Conservation (phyloP, 2,113 vertebrate genomes). For the Oryctolagus cuniculus region DNA sequence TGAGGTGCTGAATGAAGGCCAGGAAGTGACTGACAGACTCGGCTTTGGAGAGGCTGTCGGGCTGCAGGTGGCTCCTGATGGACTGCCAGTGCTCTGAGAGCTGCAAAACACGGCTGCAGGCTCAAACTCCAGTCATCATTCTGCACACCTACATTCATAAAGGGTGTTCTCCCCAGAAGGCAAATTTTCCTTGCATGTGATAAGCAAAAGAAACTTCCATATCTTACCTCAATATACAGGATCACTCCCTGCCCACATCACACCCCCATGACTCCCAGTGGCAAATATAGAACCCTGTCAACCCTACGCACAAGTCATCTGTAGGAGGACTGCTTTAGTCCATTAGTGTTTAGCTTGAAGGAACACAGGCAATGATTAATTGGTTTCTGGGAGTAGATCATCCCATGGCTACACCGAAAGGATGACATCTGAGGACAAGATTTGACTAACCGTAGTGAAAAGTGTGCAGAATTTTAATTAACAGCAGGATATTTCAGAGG, state of each 20-base stretch:
- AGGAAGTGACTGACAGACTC: slow-evolving; percentile 93
- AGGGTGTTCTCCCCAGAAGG: background rate
- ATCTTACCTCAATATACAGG: background rate
- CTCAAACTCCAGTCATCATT: background rate
- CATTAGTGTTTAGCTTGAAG: background rate
- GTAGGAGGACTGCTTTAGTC: background rate
- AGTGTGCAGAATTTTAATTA: background rate
- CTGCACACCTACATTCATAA: background rate
- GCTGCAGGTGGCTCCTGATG: slow-evolving; percentile 90
- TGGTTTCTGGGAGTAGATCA: background rate
- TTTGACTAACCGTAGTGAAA: background rate
- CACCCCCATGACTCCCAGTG: background rate
- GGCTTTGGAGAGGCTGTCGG: slow-evolving; percentile 92
- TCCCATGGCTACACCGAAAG: background rate
- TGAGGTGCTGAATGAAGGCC: slow-evolving; percentile 92
- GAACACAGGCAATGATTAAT: background rate
- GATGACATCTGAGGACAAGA: background rate
- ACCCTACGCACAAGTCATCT: background rate
- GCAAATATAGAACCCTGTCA: background rate
- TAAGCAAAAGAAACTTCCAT: background rate
- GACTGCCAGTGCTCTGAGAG: slow-evolving; percentile 93
- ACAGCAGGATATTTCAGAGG: background rate
- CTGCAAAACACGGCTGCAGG: slow-evolving; percentile 79
- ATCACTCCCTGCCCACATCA: background rate
- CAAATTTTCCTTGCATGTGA: background rate